Base-by-base conservation (phyloP, 2,113 vertebrate genomes). In the Podocnemis expansa region DNA sequence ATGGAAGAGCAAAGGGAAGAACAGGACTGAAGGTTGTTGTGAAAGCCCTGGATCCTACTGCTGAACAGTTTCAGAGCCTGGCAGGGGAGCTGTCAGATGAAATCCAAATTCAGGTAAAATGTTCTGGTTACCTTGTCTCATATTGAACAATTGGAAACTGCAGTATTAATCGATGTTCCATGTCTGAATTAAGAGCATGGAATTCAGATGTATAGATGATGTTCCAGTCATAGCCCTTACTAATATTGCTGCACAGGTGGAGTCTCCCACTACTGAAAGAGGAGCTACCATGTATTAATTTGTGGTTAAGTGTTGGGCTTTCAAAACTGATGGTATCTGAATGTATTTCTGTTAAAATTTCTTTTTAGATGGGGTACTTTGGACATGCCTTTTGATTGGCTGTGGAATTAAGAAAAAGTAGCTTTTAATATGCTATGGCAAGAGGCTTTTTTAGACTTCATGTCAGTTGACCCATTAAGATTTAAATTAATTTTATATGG, bases 41-140 rank as follows among this genome's bases (percentile, higher is more conserved):
- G 85, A 97, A 93, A 91, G 97, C 96, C 51, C 95, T 97, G 13
- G 98, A 98, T 90, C 98, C 98, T 17, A 51, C 90, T 4, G 98
- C 98, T 1, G 98, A 98, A 41, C 99, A 99, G 91, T 97, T 99
- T 56, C 76, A 95, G 22, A 98, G 97, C 58, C 95, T 98, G 43
- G 95, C 97, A 22, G 96, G 84, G 78, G 99, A 99, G 55, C 98
- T 99, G 34, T 98, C 97, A 0, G 99, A 99, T 87, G 99, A 99
- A 97, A 98, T 99, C 94, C 99, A 99, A 92, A 99, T 99, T 91
- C 99, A 99, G 99, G 99, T 99, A 97, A 31, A 25, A 54, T 47
- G 6, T 13, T 63, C n/a, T 85, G 88, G 60, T 70, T 52, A 13
- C 22, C 41, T 75, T 41, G 70, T 43, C 24, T 75, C 27, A 0